Conservation (phyloP, 2,888 invertebrate genomes). For the Tethea ocularis region DNA sequence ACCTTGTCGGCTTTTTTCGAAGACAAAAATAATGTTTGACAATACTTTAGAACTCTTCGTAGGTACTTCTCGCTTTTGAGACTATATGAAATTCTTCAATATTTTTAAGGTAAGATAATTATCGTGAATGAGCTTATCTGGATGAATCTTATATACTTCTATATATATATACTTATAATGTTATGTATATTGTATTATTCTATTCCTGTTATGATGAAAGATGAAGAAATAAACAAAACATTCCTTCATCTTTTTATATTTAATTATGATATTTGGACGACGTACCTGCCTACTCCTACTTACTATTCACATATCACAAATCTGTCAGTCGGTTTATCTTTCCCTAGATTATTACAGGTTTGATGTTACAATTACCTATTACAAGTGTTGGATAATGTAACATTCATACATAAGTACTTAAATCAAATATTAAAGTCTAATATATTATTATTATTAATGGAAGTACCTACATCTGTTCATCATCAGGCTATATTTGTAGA, state of each 20-base stretch:
- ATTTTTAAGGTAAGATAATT: slow-evolving; percentile 41
- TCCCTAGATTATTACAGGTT: slow-evolving; percentile 9
- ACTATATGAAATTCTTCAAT: slow-evolving; percentile 34
- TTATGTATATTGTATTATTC: slow-evolving; percentile 26
- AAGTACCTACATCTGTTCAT: slow-evolving; percentile 5
- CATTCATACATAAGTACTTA: slow-evolving; percentile 11
- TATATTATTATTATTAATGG: slow-evolving; percentile 18
- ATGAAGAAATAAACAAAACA: slow-evolving; percentile 10
- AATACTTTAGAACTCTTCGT: slow-evolving; percentile 63
- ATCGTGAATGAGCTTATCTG: slow-evolving; percentile 49
- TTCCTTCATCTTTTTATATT: neutral
- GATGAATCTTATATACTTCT: slow-evolving; percentile 27
- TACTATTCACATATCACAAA: neutral
- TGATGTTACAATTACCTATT: slow-evolving; percentile 16
- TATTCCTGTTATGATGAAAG: slow-evolving; percentile 32
- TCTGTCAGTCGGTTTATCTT: neutral
- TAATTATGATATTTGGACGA: neutral
- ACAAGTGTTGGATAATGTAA: slow-evolving; percentile 17
- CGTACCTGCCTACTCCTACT: neutral
- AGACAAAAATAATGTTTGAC: slow-evolving; percentile 57
- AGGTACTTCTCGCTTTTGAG: slow-evolving; percentile 35
- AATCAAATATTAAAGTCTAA: slow-evolving; percentile 14
- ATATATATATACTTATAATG: slow-evolving; percentile 18
- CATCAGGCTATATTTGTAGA: neutral
- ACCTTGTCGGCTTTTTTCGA: slow-evolving; percentile 59